These are phyloP conservation scores for Drosophila kanapiae DNA, from an alignment of 1,140 invertebrate species.

Conservation along the genomic window DNA sequence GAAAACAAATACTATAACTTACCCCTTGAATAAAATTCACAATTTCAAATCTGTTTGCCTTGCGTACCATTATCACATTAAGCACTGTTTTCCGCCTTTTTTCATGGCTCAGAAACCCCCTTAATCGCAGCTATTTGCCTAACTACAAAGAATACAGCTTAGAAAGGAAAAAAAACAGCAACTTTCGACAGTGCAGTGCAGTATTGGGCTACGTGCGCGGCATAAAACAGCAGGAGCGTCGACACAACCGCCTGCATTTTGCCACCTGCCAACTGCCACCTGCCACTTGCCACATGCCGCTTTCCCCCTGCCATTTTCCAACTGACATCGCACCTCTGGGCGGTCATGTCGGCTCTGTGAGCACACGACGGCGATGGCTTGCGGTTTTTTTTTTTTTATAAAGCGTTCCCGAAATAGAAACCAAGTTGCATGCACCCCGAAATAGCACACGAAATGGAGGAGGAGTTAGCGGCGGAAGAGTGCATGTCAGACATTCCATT, in stretches of 20 bases:
- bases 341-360: conserved; percentile 66
- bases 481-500: conserved; percentile 73
- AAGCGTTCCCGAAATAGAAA: conserved; percentile 67
- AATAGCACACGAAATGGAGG: conserved; percentile 43
- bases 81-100: conserved; percentile 7
- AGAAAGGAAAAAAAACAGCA: conserved; percentile 16
- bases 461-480: conserved; percentile 1
- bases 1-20: no score
- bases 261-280: conserved; percentile 27
- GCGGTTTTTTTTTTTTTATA: conserved; percentile 68
- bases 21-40: neutral
- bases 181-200: conserved; percentile 55
- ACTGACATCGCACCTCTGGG: conserved; percentile 43
- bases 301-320: conserved; percentile 5
- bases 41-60: neutral
- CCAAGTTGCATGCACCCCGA: conserved; percentile 70
- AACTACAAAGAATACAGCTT: conserved; percentile 28
- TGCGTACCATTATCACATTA: conserved; percentile 1
- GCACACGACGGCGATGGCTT: conserved; percentile 51
- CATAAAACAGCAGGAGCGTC: conserved; percentile 42
- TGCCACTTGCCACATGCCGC: conserved; percentile 18
- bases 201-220: conserved; percentile 57
- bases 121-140: conserved; percentile 39
- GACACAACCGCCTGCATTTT: conserved; percentile 33
- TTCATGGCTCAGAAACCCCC: conserved; percentile 8